These are phyloP conservation scores for Byasa hedistus DNA, from an alignment of 2,888 invertebrate genomes.

Conservation along the genomic window DNA sequence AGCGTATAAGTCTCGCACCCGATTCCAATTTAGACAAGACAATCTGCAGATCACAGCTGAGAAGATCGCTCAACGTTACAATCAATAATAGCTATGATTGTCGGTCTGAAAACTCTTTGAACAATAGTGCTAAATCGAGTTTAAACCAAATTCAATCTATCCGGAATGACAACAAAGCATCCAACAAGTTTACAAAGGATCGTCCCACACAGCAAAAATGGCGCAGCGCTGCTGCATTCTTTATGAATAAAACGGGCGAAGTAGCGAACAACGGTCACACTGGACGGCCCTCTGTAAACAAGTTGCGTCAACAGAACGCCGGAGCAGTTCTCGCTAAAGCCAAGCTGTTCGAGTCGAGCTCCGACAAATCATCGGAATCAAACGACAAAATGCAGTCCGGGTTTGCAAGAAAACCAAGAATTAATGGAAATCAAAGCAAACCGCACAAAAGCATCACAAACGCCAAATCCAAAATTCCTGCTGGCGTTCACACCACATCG, in stretches of 20 bases:
- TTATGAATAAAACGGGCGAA: conserved; percentile 74
- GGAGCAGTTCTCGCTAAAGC: conserved; percentile 91
- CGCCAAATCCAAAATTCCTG: conserved; percentile 50
- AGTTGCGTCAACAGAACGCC: conserved; percentile 85
- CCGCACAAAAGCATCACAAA: conserved; percentile 51
- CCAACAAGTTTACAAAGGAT: conserved; percentile 44
- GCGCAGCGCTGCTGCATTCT: conserved; percentile 79
- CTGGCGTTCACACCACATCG: conserved; percentile 33
- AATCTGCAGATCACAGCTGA: conserved; percentile 55
- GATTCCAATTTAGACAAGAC: conserved; percentile 60
- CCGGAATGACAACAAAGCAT: conserved; percentile 50
- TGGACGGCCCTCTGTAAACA: conserved; percentile 86
- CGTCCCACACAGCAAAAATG: conserved; percentile 69
- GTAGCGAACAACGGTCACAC: conserved; percentile 68
- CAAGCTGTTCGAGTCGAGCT: conserved; percentile 84
- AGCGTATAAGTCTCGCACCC: conserved; percentile 59
- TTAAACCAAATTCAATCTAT: conserved; percentile 48
- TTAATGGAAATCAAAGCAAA: conserved; percentile 50
- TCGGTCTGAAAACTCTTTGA: conserved; percentile 56
- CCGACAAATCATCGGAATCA: conserved; percentile 70
- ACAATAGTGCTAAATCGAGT: conserved; percentile 44
- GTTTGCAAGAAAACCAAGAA: conserved; percentile 69
- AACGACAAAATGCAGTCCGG: conserved; percentile 54
- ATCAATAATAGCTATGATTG: conserved; percentile 54
- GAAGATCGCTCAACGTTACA: conserved; percentile 61